Percentiles rank a stretch among this genome's conserved stretches.
Evolutionary conservation across 2,797 vertebrate genomes (phyloP).

Genomic region (Aeoliscus strigatus): DNA sequence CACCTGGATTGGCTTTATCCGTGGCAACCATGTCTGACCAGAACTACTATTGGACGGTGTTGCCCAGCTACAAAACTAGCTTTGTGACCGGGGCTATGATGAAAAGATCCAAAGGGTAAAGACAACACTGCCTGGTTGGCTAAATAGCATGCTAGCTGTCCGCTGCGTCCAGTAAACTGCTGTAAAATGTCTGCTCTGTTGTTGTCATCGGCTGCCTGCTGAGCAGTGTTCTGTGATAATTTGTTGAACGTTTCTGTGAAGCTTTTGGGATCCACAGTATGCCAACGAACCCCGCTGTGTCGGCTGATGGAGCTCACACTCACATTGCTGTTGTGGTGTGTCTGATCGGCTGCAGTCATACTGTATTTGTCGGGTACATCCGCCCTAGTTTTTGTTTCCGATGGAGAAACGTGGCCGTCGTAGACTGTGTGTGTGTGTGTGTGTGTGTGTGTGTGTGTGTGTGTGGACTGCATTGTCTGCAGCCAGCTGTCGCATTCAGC

Average conservation of each 20-base stretch:
- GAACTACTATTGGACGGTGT: constrained; percentile 77
- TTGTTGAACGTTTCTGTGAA: constrained; percentile 43
- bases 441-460: constrained; percentile 21
- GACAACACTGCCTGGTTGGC: neutral
- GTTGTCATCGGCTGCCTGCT: constrained; percentile 33
- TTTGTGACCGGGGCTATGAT: constrained; percentile 76
- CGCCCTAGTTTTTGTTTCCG: constrained; percentile 67
- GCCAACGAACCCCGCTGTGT: constrained; percentile 10
- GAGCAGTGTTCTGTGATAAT: constrained; percentile 20
- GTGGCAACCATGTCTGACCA: constrained; percentile 70
- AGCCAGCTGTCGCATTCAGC: constrained; percentile 59
- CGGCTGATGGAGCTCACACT: neutral
- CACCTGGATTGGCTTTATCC: constrained; percentile 22
- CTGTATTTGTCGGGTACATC: constrained; percentile 53
- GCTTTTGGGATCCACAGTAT: constrained; percentile 17
- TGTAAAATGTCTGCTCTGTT: constrained; percentile 4
- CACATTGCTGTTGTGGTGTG: neutral
- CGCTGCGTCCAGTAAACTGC: neutral
- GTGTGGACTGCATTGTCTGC: constrained; percentile 59
- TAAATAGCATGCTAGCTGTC: neutral
- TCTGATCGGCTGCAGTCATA: constrained; percentile 6
- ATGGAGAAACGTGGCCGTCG: constrained; percentile 72
- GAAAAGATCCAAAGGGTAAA: constrained; percentile 74
- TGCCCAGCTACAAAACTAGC: constrained; percentile 78
- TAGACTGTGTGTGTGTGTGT: constrained; percentile 18